Evolutionary conservation across 2,888 invertebrate species (phyloP), one percentile per base, ranked within the genome.

Genomic region (Ceraclea dissimilis): DNA sequence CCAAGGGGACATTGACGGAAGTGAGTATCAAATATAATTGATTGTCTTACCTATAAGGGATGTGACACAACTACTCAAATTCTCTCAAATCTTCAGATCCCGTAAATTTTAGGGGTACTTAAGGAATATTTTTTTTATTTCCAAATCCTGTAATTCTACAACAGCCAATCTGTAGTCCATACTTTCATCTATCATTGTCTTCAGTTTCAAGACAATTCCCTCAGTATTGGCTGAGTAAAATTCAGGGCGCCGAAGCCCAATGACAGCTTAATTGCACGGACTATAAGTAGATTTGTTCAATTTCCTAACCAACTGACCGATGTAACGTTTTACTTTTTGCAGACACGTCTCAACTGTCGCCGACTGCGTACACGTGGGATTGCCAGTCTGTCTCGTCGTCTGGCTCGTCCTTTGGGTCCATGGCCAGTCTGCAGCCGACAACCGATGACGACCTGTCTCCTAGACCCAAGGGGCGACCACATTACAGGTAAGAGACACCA

Each of bases 341-440:
- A 76, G 76, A 74, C 51, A 70, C 72, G 50, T 70, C 72, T 0
- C 76, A 76, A 62, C 65, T 76, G 58, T 77, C 77, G 0, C 76
- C 77, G 0, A 74, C 75, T 1, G 31, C 59, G 11, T 63, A 67
- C 39, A 58, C 70, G 54, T 75, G 75, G 75, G 76, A 76, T 64
- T 69, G 69, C 8, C 63, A 68, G 1, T 71, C 72, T 4, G 52
- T 52, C n/a, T 66, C 69, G 1, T 73, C 74, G 5, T 66, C 73
- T 13, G 66, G 73, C 13, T 60, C 62, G 1, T 73, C 74, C 6
- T 66, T 73, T n/a, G 58, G 58, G 13, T 60, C 62, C 20, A 53
- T 49, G 50, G 55, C 51, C n/a, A 58, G 56, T 16, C 67, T 69
- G n/a, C 69, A 69, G 50, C 51, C 22, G 8, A n/a, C n/a, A n/a